A percentile compares a stretch with the other conserved stretches of the same genome.
These are phyloP conservation scores for Lasioglossum villosulum DNA, from an alignment of 2,888 invertebrate species.

Conservation along the genomic window DNA sequence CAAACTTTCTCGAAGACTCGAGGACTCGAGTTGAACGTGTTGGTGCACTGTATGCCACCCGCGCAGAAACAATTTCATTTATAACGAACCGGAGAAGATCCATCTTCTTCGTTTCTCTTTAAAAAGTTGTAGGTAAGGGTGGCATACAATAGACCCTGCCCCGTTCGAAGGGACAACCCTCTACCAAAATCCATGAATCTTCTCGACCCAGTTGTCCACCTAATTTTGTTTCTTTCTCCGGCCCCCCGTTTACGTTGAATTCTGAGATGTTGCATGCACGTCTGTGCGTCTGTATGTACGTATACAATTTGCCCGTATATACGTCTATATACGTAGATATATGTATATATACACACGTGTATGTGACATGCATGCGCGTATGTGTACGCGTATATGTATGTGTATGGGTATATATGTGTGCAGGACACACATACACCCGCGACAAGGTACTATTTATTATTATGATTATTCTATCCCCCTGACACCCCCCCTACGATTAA, in stretches of 20 bases:
- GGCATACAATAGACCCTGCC: neutral
- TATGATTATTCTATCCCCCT: conserved; percentile 13
- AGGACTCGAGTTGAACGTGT: conserved; percentile 7
- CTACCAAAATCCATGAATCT: neutral
- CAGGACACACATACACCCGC: conserved; percentile 57
- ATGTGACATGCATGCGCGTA: conserved; percentile 44
- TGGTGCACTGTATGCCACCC: conserved; percentile 5
- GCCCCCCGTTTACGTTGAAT: conserved; percentile 30
- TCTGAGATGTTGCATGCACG: conserved; percentile 67
- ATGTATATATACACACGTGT: conserved; percentile 52
- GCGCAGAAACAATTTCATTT: neutral
- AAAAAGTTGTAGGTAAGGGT: neutral
- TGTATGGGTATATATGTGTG: conserved; percentile 55
- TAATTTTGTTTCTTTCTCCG: neutral
- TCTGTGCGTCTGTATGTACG: conserved; percentile 53
- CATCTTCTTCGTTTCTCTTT: neutral
- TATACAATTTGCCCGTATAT: conserved; percentile 32
- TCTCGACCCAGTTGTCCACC: neutral
- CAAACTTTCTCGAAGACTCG: neutral
- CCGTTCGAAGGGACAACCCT: neutral
- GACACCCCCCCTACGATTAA: neutral
- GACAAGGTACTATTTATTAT: conserved; percentile 49
- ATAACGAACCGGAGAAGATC: neutral
- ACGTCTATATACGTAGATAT: conserved; percentile 53
- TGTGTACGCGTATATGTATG: conserved; percentile 48